Percentiles rank a stretch among this genome's conserved stretches.
Evolutionary conservation across 2,797 vertebrate genomes (phyloP).

Genomic region (Enteromius afrohamiltoni): DNA sequence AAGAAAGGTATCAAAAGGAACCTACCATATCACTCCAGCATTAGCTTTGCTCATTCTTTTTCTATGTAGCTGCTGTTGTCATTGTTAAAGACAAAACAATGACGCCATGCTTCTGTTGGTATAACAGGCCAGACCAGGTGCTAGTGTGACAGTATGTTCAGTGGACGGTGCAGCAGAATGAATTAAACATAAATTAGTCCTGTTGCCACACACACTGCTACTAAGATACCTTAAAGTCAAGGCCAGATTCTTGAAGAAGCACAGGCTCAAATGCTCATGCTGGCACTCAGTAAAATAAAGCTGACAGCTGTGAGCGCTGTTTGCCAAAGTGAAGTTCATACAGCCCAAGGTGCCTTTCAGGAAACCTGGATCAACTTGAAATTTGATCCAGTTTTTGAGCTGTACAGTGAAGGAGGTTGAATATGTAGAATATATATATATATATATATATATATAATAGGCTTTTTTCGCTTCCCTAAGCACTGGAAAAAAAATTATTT

Average conservation of each 20-base stretch:
- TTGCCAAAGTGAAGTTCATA: conserved; percentile 34
- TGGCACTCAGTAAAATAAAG: conserved; percentile 28
- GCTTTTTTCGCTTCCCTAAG: conserved; percentile 73
- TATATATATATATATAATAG: conserved; percentile 44
- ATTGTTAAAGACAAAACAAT: conserved; percentile 9
- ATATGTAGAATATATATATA: conserved; percentile 41
- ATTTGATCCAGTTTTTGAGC: conserved; percentile 65
- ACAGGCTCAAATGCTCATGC: not conserved
- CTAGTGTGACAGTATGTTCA: conserved; percentile 4
- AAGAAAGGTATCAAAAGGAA: not conserved
- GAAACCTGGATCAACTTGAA: conserved; percentile 55
- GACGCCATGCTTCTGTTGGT: conserved; percentile 15
- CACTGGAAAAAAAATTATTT: conserved; percentile 77
- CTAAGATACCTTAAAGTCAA: conserved; percentile 34
- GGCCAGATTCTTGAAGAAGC: conserved; percentile 31
- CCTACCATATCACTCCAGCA: conserved; percentile 5
- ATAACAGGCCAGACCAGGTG: conserved; percentile 29
- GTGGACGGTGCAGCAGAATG: conserved; percentile 3
- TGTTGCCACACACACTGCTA: conserved; percentile 3
- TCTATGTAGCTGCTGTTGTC: not conserved
- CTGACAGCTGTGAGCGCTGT: conserved; percentile 33
- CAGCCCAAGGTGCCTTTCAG: conserved; percentile 46
- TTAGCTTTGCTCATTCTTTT: not conserved
- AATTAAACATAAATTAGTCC: conserved; percentile 14
- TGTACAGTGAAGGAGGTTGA: conserved; percentile 56